phyloP scores from a whole-genome alignment of 2,797 vertebrate genomes.

The Sebastes alutus region DNA sequence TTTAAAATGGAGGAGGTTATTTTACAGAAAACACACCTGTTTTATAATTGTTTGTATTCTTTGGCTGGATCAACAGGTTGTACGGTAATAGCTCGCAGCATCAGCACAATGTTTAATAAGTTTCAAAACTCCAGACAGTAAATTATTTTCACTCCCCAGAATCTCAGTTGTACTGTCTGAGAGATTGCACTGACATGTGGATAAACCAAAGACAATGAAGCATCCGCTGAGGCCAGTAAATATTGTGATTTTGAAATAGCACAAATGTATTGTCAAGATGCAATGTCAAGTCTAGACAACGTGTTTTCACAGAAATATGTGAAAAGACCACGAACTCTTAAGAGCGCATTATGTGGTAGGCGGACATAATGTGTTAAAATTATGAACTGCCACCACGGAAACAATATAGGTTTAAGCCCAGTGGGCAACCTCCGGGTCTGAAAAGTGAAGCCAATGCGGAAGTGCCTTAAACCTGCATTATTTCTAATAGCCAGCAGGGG shows the following conservation, averaged over 20 bases:
- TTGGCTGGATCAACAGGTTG: conserved; percentile 49
- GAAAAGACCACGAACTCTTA: neutral
- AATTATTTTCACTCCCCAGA: conserved; percentile 11
- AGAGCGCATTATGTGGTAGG: neutral
- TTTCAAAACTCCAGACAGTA: neutral
- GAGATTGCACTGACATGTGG: neutral
- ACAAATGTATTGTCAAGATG: neutral
- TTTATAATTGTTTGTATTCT: conserved; percentile 63
- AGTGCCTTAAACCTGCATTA: neutral
- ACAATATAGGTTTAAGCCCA: neutral
- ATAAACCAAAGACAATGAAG: neutral
- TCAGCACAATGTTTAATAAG: conserved; percentile 42
- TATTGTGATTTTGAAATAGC: neutral
- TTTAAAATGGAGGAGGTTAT: conserved; percentile 55
- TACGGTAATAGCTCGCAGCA: conserved; percentile 10
- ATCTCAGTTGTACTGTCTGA: neutral
- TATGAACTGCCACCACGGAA: neutral
- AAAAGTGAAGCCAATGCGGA: neutral
- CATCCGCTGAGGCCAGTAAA: neutral
- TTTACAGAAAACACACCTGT: conserved; percentile 70
- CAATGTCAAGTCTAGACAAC: neutral
- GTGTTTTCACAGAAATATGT: neutral
- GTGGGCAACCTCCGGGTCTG: neutral
- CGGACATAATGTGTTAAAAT: neutral
- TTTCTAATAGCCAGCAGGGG: neutral